A percentile compares a stretch with the other conserved stretches of the same genome.
These are phyloP conservation scores for Lagria hirta DNA, from an alignment of 2,888 invertebrate genomes.

Conservation along the genomic window DNA sequence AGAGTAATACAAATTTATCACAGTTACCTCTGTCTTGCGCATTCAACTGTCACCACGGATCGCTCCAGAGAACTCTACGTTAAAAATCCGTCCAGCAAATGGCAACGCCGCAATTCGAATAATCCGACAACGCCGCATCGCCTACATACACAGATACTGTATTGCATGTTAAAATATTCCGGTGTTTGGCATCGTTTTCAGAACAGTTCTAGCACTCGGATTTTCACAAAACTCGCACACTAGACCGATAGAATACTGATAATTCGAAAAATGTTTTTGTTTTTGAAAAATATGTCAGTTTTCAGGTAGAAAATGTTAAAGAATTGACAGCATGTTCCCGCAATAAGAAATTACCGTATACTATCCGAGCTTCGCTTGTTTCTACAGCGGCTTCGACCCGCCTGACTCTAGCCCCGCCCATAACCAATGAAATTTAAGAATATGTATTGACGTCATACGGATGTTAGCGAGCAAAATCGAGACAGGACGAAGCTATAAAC, in stretches of 20 bases:
- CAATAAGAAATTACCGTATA: constrained; percentile 40
- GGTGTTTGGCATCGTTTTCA: constrained; percentile 39
- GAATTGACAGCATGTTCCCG: constrained; percentile 39
- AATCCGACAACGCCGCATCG: constrained; percentile 39
- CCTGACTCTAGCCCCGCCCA: constrained; percentile 46
- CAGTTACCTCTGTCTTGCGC: constrained; percentile 48
- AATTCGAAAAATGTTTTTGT: constrained; percentile 36
- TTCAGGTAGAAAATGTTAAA: constrained; percentile 36
- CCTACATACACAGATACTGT: constrained; percentile 48
- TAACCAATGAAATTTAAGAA: constrained; percentile 42
- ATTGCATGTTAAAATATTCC: constrained; percentile 49
- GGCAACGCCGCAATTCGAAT: constrained; percentile 41
- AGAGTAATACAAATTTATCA: too few relatives aligned
- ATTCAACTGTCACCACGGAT: constrained; percentile 46
- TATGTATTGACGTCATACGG: constrained; percentile 47
- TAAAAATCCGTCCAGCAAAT: constrained; percentile 35
- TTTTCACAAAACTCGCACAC: constrained; percentile 41
- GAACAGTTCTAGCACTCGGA: constrained; percentile 34
- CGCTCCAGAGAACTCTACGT: constrained; percentile 40
- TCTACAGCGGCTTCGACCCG: constrained; percentile 46
- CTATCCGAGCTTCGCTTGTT: constrained; percentile 42
- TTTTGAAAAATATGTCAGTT: constrained; percentile 32
- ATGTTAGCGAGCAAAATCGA: constrained; percentile 35
- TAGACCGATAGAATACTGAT: constrained; percentile 23
- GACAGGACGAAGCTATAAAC: constrained; percentile 22